Evolutionary conservation across 2,113 vertebrate species (phyloP).

Genomic region (Oophaga pumilio): DNA sequence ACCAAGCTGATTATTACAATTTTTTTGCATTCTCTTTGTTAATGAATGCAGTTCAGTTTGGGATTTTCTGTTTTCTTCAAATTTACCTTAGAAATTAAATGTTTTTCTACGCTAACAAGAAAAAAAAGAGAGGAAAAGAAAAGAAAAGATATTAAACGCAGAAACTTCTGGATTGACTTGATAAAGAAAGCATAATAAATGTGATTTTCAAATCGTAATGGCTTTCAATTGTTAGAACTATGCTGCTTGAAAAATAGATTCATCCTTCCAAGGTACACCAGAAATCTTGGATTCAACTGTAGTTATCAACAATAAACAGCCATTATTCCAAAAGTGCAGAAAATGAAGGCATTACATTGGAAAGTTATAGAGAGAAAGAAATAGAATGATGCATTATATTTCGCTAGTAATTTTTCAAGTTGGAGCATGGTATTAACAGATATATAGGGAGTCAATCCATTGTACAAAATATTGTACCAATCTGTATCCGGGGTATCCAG

Average conservation of each 20-base stretch:
- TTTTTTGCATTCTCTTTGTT: conserved; percentile 56
- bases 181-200: conserved; percentile 67
- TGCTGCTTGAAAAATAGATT: conserved; percentile 67
- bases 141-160: conserved; percentile 65
- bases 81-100: conserved; percentile 62
- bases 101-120: conserved; percentile 11
- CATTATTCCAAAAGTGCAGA: conserved; percentile 56
- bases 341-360: conserved; percentile 28
- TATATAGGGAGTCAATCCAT: conserved; percentile 49
- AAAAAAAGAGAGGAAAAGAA: conserved; percentile 59
- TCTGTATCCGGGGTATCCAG: background rate
- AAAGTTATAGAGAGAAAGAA: conserved; percentile 30
- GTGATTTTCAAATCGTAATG: conserved; percentile 74
- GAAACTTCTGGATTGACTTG: conserved; percentile 69
- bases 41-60: conserved; percentile 61
- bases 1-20: conserved; percentile 64
- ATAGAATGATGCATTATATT: conserved; percentile 59
- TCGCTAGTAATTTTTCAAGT: conserved; percentile 56
- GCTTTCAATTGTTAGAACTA: conserved; percentile 73
- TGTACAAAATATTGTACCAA: conserved; percentile 52
- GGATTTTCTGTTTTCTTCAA: conserved; percentile 62
- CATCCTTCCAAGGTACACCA: conserved; percentile 64
- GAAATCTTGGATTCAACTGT: conserved; percentile 60
- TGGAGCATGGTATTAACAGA: conserved; percentile 36
- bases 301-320: conserved; percentile 47